These are phyloP conservation scores for Siniperca obscura DNA, from an alignment of 2,797 vertebrate genomes.

Conservation along the genomic window DNA sequence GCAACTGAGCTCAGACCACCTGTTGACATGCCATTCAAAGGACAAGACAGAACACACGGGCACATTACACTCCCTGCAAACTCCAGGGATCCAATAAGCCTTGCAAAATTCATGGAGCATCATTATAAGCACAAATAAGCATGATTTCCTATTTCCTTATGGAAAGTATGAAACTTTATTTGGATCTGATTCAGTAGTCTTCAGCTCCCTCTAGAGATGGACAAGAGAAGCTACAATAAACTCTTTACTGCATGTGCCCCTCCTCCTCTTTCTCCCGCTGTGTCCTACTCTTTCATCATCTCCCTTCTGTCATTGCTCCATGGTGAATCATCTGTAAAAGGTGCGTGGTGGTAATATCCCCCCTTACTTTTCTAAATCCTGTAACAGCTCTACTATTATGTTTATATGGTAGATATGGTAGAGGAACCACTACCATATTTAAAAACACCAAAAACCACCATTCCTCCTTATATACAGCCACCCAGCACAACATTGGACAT, in stretches of 20 bases:
- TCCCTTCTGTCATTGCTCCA: neutral
- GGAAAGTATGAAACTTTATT: neutral
- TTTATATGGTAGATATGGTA: neutral
- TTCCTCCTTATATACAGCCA: neutral
- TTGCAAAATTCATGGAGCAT: neutral
- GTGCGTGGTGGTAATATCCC: neutral
- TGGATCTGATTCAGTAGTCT: constrained; percentile 49
- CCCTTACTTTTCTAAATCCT: neutral
- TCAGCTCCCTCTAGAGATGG: constrained; percentile 71
- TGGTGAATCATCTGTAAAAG: constrained; percentile 15
- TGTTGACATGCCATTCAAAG: constrained; percentile 52
- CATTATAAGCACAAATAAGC: constrained; percentile 7
- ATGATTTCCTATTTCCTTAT: neutral
- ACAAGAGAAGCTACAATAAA: constrained; percentile 8
- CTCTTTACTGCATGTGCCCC: neutral
- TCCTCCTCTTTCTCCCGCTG: neutral
- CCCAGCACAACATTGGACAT: neutral
- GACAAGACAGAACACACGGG: constrained; percentile 21
- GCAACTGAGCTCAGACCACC: constrained; percentile 12
- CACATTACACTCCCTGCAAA: neutral
- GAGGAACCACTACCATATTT: neutral
- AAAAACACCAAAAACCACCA: neutral
- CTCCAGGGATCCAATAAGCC: neutral
- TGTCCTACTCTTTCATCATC: constrained; percentile 39
- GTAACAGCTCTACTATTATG: neutral